Conservation (phyloP, 2,797 vertebrate species). For the Chromobotia macracanthus region DNA sequence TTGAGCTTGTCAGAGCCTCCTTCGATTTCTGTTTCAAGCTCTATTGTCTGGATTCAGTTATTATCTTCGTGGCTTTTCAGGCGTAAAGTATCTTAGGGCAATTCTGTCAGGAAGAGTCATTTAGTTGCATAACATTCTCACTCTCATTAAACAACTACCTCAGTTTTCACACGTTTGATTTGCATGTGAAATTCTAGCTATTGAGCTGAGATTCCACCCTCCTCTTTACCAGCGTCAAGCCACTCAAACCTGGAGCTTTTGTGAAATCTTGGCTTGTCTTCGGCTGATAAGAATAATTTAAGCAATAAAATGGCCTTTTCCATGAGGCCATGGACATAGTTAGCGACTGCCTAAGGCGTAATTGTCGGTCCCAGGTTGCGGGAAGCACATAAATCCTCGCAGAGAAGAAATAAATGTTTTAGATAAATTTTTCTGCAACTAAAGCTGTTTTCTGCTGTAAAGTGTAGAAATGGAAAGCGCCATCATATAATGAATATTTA, state of each 20-base stretch:
- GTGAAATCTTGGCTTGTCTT: conserved; percentile 40
- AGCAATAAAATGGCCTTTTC: conserved; percentile 17
- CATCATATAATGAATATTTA: conserved; percentile 40
- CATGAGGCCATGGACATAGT: background rate
- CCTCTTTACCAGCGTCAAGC: conserved; percentile 44
- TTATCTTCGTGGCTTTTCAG: conserved; percentile 28
- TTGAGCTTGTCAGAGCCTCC: conserved; percentile 15
- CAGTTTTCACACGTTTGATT: conserved; percentile 57
- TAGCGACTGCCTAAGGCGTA: background rate
- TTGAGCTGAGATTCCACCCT: conserved; percentile 50
- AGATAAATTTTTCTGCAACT: conserved; percentile 14
- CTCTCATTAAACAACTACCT: conserved; percentile 62
- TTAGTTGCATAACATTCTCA: conserved; percentile 55
- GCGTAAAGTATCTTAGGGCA: conserved; percentile 35
- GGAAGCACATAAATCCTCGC: conserved; percentile 4
- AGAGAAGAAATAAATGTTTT: conserved; percentile 34
- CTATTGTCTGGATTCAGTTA: conserved; percentile 37
- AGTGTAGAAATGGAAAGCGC: conserved; percentile 33
- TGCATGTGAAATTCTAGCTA: conserved; percentile 53
- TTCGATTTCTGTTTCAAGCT: conserved; percentile 19
- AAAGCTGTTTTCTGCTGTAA: background rate
- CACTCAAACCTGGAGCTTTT: conserved; percentile 34
- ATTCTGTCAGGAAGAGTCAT: conserved; percentile 40
- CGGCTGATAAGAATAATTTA: conserved; percentile 38
- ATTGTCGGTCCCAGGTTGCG: background rate